Conservation (phyloP, 2,888 invertebrate genomes). For the Tiliacea citrago region DNA sequence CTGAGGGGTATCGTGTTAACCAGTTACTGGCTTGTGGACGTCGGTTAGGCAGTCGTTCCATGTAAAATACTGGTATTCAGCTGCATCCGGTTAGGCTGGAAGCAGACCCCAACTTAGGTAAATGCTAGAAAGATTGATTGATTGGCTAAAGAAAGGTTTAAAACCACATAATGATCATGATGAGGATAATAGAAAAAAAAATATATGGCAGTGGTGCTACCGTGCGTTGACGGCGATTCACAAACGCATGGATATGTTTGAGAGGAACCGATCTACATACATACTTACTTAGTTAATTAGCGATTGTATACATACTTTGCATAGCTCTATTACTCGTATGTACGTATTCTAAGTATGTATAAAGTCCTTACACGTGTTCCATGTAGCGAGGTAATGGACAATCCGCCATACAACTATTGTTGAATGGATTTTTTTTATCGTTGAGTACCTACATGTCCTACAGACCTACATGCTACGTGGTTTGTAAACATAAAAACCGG, state of each 20-base stretch:
- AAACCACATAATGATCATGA: too few species aligned
- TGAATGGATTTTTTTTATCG: not conserved
- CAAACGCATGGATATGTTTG: too few species aligned
- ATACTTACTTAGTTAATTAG: slow-evolving; percentile 38
- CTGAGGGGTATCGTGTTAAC: too few species aligned
- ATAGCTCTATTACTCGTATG: not conserved
- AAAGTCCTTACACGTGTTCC: slow-evolving; percentile 29
- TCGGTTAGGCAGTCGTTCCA: not conserved
- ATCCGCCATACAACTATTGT: slow-evolving; percentile 6
- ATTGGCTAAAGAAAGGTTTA: too few species aligned
- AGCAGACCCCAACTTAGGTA: not conserved
- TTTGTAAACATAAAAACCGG: not conserved
- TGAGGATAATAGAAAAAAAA: too few species aligned
- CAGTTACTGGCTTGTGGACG: not conserved
- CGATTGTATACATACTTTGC: not conserved
- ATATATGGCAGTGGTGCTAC: too few species aligned
- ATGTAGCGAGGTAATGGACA: slow-evolving; percentile 6
- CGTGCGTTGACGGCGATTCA: too few species aligned
- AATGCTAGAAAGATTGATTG: not conserved
- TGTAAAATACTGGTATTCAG: not conserved
- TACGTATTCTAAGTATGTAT: not conserved
- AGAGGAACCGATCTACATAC: too few species aligned
- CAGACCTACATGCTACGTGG: not conserved
- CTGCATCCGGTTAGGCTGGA: not conserved
- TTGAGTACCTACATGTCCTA: not conserved